Base-by-base conservation (phyloP, 1,140 invertebrate species). In the Drosophila azteca region DNA sequence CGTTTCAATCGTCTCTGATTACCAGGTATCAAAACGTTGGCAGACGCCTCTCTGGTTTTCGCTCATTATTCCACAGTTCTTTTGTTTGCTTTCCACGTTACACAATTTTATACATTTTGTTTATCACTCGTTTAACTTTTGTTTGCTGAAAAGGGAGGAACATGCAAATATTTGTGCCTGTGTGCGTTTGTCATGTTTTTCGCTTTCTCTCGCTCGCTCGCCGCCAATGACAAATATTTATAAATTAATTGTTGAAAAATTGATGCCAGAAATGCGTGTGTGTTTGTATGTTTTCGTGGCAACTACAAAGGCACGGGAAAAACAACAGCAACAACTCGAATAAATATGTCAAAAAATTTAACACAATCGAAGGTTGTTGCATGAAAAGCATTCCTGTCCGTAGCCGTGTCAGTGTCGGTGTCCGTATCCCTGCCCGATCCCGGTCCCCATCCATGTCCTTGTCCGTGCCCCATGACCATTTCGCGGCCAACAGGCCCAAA, bases 171-270 rank as follows among this genome's bases (percentile, higher is more conserved):
- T 68, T 79, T 72, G 65, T 57, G 52, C 31, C 72, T 51, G 53
- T 55, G 48, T 65, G 68, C 45, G 54, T 59, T 64, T 70, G 55
- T 72, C 65, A 61, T 84, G 62, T 71, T 81, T 68, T 74, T 61
- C 68, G 39, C 46, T 50, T 29, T 55, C 46, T 50, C 35, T 61
- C 68, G 39, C 46, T 50, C 24, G 59, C 46, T 50, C 35, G 59
- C 31, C 15, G 17, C 26, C 49, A 64, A 63, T 70, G 58, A 74
- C 65, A 78, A 78, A 75, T 58, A 83, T 67, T 83, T 64, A 50
- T 65, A 64, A 75, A 71, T 71, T 75, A 83, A 83, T 79, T 79
- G 69, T 68, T 68, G 24, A 59, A 68, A 79, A 79, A 73, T 73
- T 76, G 50, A 79, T 67, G 71, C 41, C n/a, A 24, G 6, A 26